Conservation (phyloP, 2,113 vertebrate genomes). For the Electrona antarctica region DNA sequence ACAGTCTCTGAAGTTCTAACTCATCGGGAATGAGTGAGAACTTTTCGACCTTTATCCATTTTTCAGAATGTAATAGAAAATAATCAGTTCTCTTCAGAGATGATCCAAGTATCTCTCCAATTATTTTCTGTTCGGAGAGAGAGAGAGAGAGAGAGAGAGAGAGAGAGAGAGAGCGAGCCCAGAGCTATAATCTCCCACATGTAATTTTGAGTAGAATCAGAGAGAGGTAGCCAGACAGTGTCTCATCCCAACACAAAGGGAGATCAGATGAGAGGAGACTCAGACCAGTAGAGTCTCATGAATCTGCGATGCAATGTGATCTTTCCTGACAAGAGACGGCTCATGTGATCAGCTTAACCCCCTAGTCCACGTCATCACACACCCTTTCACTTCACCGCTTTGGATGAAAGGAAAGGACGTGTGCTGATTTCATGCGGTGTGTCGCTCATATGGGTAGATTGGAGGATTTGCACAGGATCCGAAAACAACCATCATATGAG, state of each 20-base stretch:
- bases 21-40: no score
- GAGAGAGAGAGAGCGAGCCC: no score
- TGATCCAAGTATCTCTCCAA: background rate
- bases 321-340: conserved; percentile 62
- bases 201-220: background rate
- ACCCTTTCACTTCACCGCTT: conserved; percentile 63
- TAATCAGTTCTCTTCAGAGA: no score
- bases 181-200: no score
- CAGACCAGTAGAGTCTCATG: conserved; percentile 18
- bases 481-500: background rate
- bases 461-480: conserved; percentile 28
- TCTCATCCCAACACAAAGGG: conserved; percentile 5
- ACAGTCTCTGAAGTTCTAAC: no score
- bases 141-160: no score
- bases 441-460: conserved; percentile 16
- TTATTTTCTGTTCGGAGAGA: background rate
- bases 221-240: background rate
- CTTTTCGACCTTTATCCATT: no score
- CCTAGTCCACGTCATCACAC: conserved; percentile 53
- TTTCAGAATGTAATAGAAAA: no score
- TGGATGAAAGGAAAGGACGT: conserved; percentile 70
- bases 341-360: conserved; percentile 73
- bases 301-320: conserved; percentile 62
- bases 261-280: conserved; percentile 17
- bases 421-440: conserved; percentile 45